These are phyloP conservation scores for Melanotaenia trifasciata DNA, from an alignment of 2,797 vertebrate genomes.

Conservation along the genomic window DNA sequence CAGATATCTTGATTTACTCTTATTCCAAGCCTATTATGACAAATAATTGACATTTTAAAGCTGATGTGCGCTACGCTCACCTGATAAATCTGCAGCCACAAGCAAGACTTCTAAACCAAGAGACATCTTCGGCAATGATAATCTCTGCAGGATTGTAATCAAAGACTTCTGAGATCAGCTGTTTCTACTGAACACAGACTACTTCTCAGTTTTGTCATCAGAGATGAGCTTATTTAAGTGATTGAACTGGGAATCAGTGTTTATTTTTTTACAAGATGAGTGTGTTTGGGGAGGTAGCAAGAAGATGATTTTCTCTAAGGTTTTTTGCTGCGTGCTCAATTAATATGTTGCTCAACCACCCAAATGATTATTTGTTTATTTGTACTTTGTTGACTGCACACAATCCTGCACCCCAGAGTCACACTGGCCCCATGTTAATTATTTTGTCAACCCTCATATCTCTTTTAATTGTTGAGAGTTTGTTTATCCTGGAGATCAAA, in stretches of 20 bases:
- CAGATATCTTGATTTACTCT: constrained; percentile 53
- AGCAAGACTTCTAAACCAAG: constrained; percentile 46
- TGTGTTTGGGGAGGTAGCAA: constrained; percentile 23
- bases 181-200: constrained; percentile 19
- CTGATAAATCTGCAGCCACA: constrained; percentile 44
- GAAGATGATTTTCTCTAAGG: constrained; percentile 35
- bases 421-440: constrained; percentile 76
- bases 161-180: constrained; percentile 35
- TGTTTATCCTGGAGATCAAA: constrained; percentile 78
- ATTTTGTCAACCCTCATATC: constrained; percentile 81
- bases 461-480: constrained; percentile 79
- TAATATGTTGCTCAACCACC: constrained; percentile 70
- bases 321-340: constrained; percentile 51
- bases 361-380: constrained; percentile 77
- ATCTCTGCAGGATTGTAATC: constrained; percentile 28
- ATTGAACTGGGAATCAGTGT: constrained; percentile 26
- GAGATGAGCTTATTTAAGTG: constrained; percentile 40
- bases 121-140: constrained; percentile 33
- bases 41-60: constrained; percentile 56
- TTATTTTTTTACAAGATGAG: constrained; percentile 41
- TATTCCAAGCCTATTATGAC: constrained; percentile 49
- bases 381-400: constrained; percentile 65
- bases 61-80: constrained; percentile 37
- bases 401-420: constrained; percentile 41
- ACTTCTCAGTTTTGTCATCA: constrained; percentile 39